Evolutionary conservation across 92 coral and sea anemone species (phyloP), one percentile per base, ranked within the genome.

Genomic region (Umimayanthus kanabou): DNA sequence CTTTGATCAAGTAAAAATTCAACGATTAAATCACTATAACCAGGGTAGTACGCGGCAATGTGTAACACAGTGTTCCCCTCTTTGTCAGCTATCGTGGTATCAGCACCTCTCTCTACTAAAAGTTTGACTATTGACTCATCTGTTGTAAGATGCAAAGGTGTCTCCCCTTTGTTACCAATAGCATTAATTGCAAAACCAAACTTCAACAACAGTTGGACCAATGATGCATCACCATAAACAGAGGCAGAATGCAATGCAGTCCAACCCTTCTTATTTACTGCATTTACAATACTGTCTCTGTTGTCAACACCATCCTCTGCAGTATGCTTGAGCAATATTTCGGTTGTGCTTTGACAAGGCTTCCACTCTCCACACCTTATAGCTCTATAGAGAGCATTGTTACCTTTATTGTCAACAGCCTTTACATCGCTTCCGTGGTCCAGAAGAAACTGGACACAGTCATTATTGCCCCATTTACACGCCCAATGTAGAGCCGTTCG

Each of bases 371-470:
- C 39, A 1, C n/a, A 72, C 11, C 10, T 26, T 11, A 72, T 5
- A 9, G 61, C 57, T 33, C 14, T 55, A 79, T 79, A 64, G 18
- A 79, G 61, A 9, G 82, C 82, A 45, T 26, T 79, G 82, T 79
- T 40, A 25, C 82, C 82, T 22, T 30, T n/a, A 18, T 78, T 11
- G 20, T 78, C 58, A 9, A 33, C 57, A 42, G 20, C 57, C 82
- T 11, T 78, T n/a, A 78, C 47, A 42, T 6, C n/a, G n/a, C n/a
- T n/a, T n/a, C n/a, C n/a, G 16, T 39, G 23, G 9, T 77, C 81
- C 6, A 77, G 81, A 53, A 78, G 47, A 33, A 78, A 78, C 82
- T 78, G 82, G 82, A 79, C 82, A 20, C 29, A 79, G 16, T 79
- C 82, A 40, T 6, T 37, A 10, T 28, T 39, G 28, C 49, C 49